A percentile compares a stretch with the other conserved stretches of the same genome.
These are phyloP conservation scores for Rhabditoides inermis DNA, from an alignment of 2,888 invertebrate species.

Conservation along the genomic window DNA sequence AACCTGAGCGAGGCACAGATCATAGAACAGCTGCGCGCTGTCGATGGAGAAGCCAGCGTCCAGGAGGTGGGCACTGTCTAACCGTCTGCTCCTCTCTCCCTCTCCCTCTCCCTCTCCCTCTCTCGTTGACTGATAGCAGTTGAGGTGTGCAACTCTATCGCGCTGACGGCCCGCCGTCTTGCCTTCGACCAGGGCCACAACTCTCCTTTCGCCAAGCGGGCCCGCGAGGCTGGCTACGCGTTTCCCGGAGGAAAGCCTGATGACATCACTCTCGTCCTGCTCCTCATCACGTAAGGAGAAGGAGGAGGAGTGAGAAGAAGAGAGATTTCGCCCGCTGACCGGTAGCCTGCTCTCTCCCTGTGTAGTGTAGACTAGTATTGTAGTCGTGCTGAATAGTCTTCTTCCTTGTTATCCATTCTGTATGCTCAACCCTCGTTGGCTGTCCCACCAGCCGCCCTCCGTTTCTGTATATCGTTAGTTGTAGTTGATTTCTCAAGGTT, in stretches of 20 bases:
- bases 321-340: no score
- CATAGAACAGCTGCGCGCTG: slow-evolving; percentile 67
- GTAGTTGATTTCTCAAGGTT: no score
- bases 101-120: neutral
- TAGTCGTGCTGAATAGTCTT: no score
- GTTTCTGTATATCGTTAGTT: no score
- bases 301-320: no score
- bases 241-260: slow-evolving; percentile 90
- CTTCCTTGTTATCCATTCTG: no score
- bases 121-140: neutral
- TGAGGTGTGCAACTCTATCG: slow-evolving; percentile 68
- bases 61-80: slow-evolving; percentile 19
- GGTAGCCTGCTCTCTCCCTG: no score
- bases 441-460: no score
- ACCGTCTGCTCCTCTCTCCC: neutral
- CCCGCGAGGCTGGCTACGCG: slow-evolving; percentile 82
- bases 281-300: slow-evolving; percentile 68
- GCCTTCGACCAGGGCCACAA: slow-evolving; percentile 88
- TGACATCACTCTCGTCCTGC: slow-evolving; percentile 92
- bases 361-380: no score
- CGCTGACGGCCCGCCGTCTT: slow-evolving; percentile 84
- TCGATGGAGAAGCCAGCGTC: slow-evolving; percentile 21
- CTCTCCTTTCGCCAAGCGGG: slow-evolving; percentile 89
- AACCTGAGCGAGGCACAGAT: slow-evolving; percentile 86
- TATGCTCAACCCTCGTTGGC: no score